These are phyloP conservation scores for Hedya salicella DNA, from an alignment of 2,888 invertebrate species.

Conservation along the genomic window DNA sequence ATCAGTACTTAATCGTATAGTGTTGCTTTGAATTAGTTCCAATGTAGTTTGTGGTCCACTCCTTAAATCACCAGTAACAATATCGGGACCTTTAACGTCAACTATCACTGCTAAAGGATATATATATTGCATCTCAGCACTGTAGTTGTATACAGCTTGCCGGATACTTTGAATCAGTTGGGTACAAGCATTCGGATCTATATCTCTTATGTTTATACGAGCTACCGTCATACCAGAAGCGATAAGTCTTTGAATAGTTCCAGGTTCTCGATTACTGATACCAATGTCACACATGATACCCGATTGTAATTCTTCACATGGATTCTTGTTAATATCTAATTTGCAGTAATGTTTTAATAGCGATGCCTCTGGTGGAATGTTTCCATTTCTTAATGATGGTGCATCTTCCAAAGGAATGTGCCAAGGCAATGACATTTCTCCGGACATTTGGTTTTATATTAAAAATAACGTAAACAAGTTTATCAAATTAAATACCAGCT, in stretches of 20 bases:
- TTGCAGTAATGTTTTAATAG: constrained; percentile 71
- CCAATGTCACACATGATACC: constrained; percentile 80
- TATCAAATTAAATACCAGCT: not conserved
- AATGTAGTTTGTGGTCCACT: constrained; percentile 67
- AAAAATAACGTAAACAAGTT: not conserved
- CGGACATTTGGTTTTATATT: not conserved
- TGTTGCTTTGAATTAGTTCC: constrained; percentile 67
- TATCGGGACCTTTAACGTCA: constrained; percentile 73
- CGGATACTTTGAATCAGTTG: constrained; percentile 77
- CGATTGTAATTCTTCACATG: constrained; percentile 76
- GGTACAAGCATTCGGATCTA: constrained; percentile 73
- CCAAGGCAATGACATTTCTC: constrained; percentile 74
- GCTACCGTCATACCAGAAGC: constrained; percentile 80
- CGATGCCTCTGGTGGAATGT: constrained; percentile 55
- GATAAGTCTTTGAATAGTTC: constrained; percentile 74
- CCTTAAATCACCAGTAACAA: constrained; percentile 75
- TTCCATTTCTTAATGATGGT: constrained; percentile 55
- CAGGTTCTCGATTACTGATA: constrained; percentile 67
- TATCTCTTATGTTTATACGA: constrained; percentile 72
- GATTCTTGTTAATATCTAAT: constrained; percentile 66
- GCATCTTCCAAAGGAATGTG: constrained; percentile 73
- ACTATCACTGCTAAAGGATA: constrained; percentile 79
- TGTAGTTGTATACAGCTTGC: constrained; percentile 79
- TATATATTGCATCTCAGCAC: constrained; percentile 76
- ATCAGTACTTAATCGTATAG: constrained; percentile 80